These are phyloP conservation scores for Asobara japonica DNA, from an alignment of 1,140 invertebrate genomes.

Conservation along the genomic window DNA sequence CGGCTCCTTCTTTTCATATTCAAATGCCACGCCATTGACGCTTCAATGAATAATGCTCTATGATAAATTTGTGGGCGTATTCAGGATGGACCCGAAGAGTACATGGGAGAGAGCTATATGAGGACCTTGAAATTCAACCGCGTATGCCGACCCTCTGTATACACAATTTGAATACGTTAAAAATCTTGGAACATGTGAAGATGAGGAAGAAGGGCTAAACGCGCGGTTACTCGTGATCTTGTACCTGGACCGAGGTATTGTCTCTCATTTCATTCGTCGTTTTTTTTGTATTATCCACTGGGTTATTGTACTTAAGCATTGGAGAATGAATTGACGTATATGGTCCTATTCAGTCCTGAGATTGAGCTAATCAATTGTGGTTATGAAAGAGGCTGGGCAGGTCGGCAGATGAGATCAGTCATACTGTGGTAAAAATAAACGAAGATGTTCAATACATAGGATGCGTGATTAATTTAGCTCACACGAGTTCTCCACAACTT, in stretches of 20 bases:
- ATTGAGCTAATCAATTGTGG: not conserved
- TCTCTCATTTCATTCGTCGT: constrained; percentile 14
- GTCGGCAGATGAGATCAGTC: not conserved
- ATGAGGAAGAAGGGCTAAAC: constrained; percentile 22
- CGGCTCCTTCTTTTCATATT: constrained; percentile 66
- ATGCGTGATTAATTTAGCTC: not conserved
- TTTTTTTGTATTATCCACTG: constrained; percentile 25
- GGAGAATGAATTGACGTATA: constrained; percentile 41
- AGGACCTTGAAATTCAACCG: constrained; percentile 61
- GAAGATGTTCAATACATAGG: too few relatives aligned
- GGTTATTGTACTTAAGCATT: constrained; percentile 34
- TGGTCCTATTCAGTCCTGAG: not conserved
- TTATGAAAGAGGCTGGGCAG: not conserved
- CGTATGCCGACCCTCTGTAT: constrained; percentile 48
- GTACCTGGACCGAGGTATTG: constrained; percentile 12
- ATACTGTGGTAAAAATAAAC: not conserved
- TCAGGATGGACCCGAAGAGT: constrained; percentile 56
- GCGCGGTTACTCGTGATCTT: constrained; percentile 26
- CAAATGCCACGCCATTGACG: constrained; percentile 65
- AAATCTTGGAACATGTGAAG: constrained; percentile 1
- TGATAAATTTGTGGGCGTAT: constrained; percentile 68
- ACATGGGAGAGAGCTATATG: constrained; percentile 41
- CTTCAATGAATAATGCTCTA: constrained; percentile 68
- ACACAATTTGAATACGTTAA: constrained; percentile 40
- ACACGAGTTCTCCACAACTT: not conserved